phyloP scores from a whole-genome alignment of 2,113 vertebrate genomes.

The Regulus satrapa region DNA sequence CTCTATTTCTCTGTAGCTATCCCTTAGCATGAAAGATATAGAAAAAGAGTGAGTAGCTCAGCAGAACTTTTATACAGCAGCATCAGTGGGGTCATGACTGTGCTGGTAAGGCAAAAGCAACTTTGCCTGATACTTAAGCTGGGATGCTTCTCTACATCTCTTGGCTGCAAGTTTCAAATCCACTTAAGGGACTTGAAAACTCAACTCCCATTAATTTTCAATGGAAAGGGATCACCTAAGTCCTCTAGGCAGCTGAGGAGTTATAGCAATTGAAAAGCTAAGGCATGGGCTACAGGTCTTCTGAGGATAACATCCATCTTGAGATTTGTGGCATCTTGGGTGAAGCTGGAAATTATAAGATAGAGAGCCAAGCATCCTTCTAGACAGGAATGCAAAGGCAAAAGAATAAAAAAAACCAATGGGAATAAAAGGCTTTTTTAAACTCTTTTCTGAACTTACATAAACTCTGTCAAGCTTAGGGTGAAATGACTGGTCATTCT shows the following conservation, averaged over 20 bases:
- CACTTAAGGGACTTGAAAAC: constrained; percentile 37
- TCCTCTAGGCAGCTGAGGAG: background rate
- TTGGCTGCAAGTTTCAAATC: constrained; percentile 17
- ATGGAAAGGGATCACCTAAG: background rate
- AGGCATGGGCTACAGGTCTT: background rate
- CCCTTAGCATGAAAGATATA: background rate
- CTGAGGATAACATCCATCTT: constrained; percentile 23
- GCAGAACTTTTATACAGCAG: background rate
- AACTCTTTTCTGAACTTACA: background rate
- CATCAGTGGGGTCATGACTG: background rate
- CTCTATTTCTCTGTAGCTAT: background rate
- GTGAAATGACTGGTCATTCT: background rate
- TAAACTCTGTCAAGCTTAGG: background rate
- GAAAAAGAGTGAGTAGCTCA: background rate
- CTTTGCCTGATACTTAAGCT: background rate
- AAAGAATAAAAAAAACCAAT: background rate
- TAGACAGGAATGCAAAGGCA: background rate
- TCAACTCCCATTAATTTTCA: constrained; percentile 32
- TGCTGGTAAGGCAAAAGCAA: background rate
- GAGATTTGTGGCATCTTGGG: constrained; percentile 1
- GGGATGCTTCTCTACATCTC: background rate
- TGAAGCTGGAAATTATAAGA: background rate
- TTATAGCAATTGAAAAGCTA: background rate
- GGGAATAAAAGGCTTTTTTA: background rate
- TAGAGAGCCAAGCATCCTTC: background rate